A percentile compares a stretch with the other conserved stretches of the same genome.
Conservation (phyloP, 2,797 vertebrate species). For the Enteromius mattozi region DNA sequence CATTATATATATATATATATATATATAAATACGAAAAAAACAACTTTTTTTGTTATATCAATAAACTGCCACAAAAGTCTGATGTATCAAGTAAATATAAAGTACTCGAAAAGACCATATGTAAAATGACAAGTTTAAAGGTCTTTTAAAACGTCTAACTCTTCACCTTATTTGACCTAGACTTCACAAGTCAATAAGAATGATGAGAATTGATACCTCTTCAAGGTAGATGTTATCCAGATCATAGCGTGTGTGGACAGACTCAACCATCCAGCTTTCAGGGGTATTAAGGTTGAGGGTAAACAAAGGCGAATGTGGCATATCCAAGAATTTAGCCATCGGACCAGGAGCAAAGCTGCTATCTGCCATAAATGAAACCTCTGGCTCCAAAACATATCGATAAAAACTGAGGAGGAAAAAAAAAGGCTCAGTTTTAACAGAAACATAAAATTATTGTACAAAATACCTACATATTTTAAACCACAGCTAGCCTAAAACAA, state of each 20-base stretch:
- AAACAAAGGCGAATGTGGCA: slow-evolving; percentile 96
- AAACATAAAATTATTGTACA: not conserved
- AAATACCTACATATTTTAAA: not conserved
- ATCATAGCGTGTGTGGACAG: slow-evolving; percentile 93
- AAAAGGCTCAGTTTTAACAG: not conserved
- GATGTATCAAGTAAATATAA: not conserved
- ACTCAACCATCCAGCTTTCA: slow-evolving; percentile 99
- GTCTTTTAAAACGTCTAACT: not conserved
- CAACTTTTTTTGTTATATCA: not conserved
- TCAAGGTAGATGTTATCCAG: slow-evolving; percentile 98
- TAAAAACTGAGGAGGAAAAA: slow-evolving; percentile 84
- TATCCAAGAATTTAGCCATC: slow-evolving; percentile 94
- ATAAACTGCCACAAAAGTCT: not conserved
- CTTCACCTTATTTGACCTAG: not conserved
- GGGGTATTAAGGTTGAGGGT: slow-evolving; percentile 96
- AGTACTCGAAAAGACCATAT: not conserved
- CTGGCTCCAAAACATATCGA: slow-evolving; percentile 93
- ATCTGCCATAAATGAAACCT: slow-evolving; percentile 87
- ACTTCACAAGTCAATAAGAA: not conserved
- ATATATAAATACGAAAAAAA: not conserved
- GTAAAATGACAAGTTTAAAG: too few species aligned
- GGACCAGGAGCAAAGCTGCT: slow-evolving; percentile 87
- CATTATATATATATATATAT: too few species aligned
- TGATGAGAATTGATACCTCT: slow-evolving; percentile 81
- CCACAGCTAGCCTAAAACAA: not conserved